These are phyloP conservation scores for Lucinisca nassula DNA, from an alignment of 2,888 invertebrate species.

Conservation along the genomic window DNA sequence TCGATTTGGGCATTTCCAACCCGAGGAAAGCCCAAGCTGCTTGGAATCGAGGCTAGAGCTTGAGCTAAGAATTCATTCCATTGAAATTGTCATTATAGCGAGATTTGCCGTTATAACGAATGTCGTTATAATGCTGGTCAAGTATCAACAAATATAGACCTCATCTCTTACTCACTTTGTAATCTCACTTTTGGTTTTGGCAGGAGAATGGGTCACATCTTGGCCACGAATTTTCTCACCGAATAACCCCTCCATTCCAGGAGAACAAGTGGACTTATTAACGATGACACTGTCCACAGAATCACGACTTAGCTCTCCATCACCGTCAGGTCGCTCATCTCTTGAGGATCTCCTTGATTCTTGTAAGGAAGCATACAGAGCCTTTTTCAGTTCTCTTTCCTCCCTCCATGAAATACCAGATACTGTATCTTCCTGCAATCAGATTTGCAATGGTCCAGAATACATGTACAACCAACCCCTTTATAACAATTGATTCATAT, in stretches of 20 bases:
- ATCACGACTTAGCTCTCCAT: not conserved
- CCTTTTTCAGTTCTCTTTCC: conserved; percentile 87
- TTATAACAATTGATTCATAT: too few relatives aligned
- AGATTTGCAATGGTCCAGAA: too few relatives aligned
- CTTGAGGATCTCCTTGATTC: conserved; percentile 74
- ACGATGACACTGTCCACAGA: not conserved
- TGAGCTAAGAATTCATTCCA: too few relatives aligned
- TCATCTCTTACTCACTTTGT: not conserved
- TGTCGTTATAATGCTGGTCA: too few relatives aligned
- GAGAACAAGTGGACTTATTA: not conserved
- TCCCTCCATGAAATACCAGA: conserved; percentile 87
- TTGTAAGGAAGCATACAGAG: conserved; percentile 88
- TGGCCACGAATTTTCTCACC: conserved; percentile 54
- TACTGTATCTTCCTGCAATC: conserved; percentile 79
- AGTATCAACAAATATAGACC: too few relatives aligned
- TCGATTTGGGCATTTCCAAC: too few relatives aligned
- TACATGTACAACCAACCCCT: too few relatives aligned
- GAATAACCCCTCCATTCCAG: conserved; percentile 12
- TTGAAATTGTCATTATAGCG: too few relatives aligned
- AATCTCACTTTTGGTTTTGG: not conserved
- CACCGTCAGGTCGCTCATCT: conserved; percentile 60
- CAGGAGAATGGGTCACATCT: conserved; percentile 21
- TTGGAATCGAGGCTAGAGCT: too few relatives aligned
- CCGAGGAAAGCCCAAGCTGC: too few relatives aligned
- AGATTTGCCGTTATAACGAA: too few relatives aligned